Percentiles rank a stretch among this genome's conserved stretches.
Conservation (phyloP, 1,140 invertebrate species). For the Zaprionus ornatus region DNA sequence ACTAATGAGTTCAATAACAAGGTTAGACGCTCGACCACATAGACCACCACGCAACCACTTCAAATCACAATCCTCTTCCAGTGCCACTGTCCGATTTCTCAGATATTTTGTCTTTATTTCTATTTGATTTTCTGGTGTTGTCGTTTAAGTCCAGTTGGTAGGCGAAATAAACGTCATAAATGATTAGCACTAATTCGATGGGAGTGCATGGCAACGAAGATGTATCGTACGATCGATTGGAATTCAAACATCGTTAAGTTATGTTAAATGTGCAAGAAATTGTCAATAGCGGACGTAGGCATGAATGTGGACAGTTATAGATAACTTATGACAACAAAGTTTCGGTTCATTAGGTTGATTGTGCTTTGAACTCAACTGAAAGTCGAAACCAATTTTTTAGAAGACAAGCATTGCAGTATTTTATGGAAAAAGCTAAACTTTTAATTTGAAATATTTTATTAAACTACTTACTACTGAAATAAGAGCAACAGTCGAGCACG, state of each 20-base stretch:
- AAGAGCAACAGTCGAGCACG: too few species aligned
- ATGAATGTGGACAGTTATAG: background rate
- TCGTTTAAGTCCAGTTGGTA: conserved; percentile 22
- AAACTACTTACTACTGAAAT: too few species aligned
- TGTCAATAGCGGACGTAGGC: background rate
- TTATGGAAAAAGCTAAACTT: too few species aligned
- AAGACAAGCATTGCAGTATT: too few species aligned
- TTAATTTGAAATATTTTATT: too few species aligned
- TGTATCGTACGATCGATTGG: conserved; percentile 39
- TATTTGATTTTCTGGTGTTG: conserved; percentile 42
- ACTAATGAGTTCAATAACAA: conserved; percentile 70
- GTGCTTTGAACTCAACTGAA: too few species aligned
- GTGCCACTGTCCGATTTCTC: background rate
- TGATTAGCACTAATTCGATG: conserved; percentile 63
- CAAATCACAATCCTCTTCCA: background rate
- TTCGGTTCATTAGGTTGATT: too few species aligned
- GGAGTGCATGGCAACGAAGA: conserved; percentile 37
- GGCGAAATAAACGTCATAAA: conserved; percentile 61
- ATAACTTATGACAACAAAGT: too few species aligned
- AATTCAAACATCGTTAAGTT: conserved; percentile 15
- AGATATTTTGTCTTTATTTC: conserved; percentile 51
- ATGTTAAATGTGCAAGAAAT: background rate
- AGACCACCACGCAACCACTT: background rate
- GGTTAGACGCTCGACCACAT: conserved; percentile 38
- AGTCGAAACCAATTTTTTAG: too few species aligned